A percentile compares a stretch with the other conserved stretches of the same genome.
These are phyloP conservation scores for Physocephala rufipes DNA, from an alignment of 2,888 invertebrate genomes.

Conservation along the genomic window DNA sequence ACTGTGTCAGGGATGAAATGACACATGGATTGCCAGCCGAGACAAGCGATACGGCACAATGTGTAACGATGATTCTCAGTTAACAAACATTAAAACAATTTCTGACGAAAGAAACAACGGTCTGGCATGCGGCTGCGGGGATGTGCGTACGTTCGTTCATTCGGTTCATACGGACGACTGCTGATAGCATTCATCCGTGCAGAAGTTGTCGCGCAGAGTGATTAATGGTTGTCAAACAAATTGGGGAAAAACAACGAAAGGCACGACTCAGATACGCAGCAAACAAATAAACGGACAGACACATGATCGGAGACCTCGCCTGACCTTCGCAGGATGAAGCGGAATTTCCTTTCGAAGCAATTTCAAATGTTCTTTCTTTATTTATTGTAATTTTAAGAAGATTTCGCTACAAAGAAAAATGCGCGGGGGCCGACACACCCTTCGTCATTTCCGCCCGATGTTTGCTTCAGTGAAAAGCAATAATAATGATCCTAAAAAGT, in stretches of 20 bases:
- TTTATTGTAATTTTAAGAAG: not conserved
- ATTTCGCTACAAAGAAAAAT: not conserved
- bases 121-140: constrained; percentile 9
- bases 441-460: too few relatives aligned
- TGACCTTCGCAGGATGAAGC: constrained; percentile 7
- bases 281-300: constrained; percentile 9
- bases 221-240: constrained; percentile 62
- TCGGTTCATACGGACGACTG: constrained; percentile 43
- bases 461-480: too few relatives aligned
- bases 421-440: too few relatives aligned
- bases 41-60: not conserved
- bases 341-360: not conserved
- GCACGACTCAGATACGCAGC: not conserved
- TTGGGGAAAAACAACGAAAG: constrained; percentile 47
- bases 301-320: not conserved
- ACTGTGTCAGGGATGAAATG: not conserved
- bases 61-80: not conserved
- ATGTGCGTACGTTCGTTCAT: constrained; percentile 25
- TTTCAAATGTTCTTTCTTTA: not conserved
- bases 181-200: constrained; percentile 59
- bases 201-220: constrained; percentile 59
- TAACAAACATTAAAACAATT: constrained; percentile 9
- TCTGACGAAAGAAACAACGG: constrained; percentile 19
- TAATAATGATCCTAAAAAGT: too few relatives aligned
- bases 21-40: constrained; percentile 1